A percentile compares a stretch with the other conserved stretches of the same genome.
Evolutionary conservation across 2,797 vertebrate genomes (phyloP).

Genomic region (Cetoscarus ocellatus): DNA sequence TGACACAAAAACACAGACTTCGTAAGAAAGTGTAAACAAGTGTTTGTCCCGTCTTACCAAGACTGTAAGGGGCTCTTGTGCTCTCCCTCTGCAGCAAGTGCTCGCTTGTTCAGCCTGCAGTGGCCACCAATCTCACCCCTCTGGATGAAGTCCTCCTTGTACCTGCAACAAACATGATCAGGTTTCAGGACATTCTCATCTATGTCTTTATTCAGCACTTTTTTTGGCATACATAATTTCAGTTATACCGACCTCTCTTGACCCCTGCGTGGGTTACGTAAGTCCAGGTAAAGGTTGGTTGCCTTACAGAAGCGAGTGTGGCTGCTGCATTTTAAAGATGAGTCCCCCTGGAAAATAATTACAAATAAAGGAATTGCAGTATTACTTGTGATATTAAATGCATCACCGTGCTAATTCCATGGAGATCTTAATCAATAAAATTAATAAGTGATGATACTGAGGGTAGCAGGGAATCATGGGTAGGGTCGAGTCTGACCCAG

Average conservation of each 20-base stretch:
- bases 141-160: constrained; percentile 94
- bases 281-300: constrained; percentile 92
- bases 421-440: no score
- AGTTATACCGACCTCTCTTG: constrained; percentile 89
- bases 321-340: constrained; percentile 90
- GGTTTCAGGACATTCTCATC: constrained; percentile 1
- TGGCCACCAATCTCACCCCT: constrained; percentile 91
- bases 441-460: no score
- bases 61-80: constrained; percentile 98
- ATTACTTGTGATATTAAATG: neutral
- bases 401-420: no score
- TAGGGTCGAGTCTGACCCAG: no score
- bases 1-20: neutral
- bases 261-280: constrained; percentile 88
- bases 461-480: no score
- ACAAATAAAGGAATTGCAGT: no score
- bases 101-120: constrained; percentile 85
- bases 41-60: constrained; percentile 86
- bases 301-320: constrained; percentile 93
- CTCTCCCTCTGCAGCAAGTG: constrained; percentile 87
- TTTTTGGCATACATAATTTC: neutral
- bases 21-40: neutral
- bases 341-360: constrained; percentile 86
- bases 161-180: constrained; percentile 80
- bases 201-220: neutral